Conservation (phyloP, 2,888 invertebrate species). For the Coleophora flavipennella region DNA sequence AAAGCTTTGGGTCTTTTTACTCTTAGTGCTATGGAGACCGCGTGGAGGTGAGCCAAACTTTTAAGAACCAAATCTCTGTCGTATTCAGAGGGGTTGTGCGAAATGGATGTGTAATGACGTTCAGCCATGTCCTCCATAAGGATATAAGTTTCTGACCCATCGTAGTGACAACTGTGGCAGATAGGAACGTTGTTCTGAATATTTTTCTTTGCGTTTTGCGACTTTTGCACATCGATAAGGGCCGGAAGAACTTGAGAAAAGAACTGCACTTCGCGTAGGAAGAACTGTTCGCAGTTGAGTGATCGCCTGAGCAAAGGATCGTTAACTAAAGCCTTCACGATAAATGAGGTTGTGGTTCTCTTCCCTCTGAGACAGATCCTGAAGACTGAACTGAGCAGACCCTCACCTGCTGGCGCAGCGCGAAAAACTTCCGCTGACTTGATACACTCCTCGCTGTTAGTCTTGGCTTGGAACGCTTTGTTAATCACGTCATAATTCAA, state of each 20-base stretch:
- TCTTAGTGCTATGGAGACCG: conserved; percentile 34
- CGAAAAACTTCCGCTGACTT: conserved; percentile 24
- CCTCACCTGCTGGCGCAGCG: conserved; percentile 37
- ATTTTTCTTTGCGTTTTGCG: conserved; percentile 28
- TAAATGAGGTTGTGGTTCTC: conserved; percentile 22
- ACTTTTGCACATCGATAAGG: conserved; percentile 26
- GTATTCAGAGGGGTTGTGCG: conserved; percentile 19
- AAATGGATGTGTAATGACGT: conserved; percentile 20
- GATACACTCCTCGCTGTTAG: conserved; percentile 27
- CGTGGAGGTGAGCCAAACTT: conserved; percentile 39
- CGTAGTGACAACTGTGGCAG: conserved; percentile 29
- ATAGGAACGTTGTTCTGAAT: conserved; percentile 29
- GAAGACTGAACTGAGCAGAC: conserved; percentile 37
- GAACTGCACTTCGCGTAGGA: conserved; percentile 32
- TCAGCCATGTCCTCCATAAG: conserved; percentile 37
- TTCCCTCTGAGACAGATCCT: conserved; percentile 28
- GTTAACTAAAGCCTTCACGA: conserved; percentile 32
- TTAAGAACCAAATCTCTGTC: conserved; percentile 29
- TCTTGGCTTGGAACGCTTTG: conserved; percentile 29
- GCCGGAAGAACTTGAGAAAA: conserved; percentile 30
- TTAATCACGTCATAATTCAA: conserved; percentile 31
- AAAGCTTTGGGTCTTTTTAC: conserved; percentile 29
- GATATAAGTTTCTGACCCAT: conserved; percentile 36
- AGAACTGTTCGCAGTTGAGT: conserved; percentile 24
- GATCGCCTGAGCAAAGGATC: conserved; percentile 27